These are phyloP conservation scores for Auanema sp. DNA, from an alignment of 2,888 invertebrate genomes.

Conservation along the genomic window DNA sequence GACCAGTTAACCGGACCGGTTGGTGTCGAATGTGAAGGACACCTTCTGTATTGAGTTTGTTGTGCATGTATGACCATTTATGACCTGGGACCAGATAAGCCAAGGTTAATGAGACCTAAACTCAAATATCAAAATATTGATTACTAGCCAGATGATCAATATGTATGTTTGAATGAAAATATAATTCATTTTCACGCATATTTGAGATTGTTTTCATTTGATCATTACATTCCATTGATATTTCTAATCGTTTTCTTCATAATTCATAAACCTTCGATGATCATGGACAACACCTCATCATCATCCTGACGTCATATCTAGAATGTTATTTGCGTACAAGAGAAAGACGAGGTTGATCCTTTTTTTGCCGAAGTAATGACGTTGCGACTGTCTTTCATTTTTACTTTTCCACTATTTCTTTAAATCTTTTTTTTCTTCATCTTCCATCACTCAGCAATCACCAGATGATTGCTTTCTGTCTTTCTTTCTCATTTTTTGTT, in stretches of 20 bases:
- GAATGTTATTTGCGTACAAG: slow-evolving; percentile 7
- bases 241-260: background rate
- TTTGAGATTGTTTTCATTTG: background rate
- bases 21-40: no score
- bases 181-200: background rate
- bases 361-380: slow-evolving; percentile 7
- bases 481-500: no score
- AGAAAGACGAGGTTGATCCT: slow-evolving; percentile 7
- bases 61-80: no score
- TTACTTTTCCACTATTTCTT: background rate
- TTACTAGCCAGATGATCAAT: no score
- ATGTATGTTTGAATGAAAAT: background rate
- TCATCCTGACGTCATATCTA: slow-evolving; percentile 9
- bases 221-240: background rate
- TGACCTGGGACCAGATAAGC: no score
- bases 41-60: no score
- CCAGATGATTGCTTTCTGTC: background rate
- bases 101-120: no score
- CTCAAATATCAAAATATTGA: no score
- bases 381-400: background rate
- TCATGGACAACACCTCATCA: slow-evolving; percentile 21
- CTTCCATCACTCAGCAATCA: background rate
- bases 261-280: slow-evolving; percentile 11
- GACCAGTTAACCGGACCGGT: no score
- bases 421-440: background rate